phyloP scores from a whole-genome alignment of 2,888 invertebrate genomes.

The Orthosia gracilis region DNA sequence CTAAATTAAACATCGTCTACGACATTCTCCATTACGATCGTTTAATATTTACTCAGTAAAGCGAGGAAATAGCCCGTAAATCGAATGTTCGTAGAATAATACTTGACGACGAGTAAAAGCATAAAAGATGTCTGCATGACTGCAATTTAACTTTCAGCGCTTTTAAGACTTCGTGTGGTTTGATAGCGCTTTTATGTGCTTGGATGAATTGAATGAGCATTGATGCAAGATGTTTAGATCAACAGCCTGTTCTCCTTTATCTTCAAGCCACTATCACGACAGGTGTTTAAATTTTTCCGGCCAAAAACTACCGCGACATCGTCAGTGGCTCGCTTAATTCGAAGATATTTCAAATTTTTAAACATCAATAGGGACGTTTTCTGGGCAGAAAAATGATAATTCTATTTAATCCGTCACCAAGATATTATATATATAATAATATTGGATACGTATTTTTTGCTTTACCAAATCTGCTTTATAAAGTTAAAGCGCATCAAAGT shows the following conservation, averaged over 20 bases:
- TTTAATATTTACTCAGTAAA: conserved; percentile 36
- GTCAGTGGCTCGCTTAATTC: neutral
- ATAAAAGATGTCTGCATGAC: conserved; percentile 17
- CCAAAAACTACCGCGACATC: too few relatives aligned
- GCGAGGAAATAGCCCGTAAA: conserved; percentile 17
- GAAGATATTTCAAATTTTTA: neutral
- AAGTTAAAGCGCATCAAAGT: too few relatives aligned
- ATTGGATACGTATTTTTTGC: too few relatives aligned
- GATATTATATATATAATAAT: too few relatives aligned
- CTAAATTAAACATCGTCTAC: conserved; percentile 27
- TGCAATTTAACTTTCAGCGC: conserved; percentile 31
- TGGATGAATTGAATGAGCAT: conserved; percentile 12
- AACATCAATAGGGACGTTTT: too few relatives aligned
- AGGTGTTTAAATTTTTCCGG: too few relatives aligned
- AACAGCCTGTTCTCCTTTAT: too few relatives aligned
- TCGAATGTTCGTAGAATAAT: conserved; percentile 29
- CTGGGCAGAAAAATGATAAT: too few relatives aligned
- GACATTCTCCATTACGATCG: conserved; percentile 20
- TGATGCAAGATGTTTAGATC: neutral
- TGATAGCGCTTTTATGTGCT: conserved; percentile 16
- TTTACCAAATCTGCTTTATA: too few relatives aligned
- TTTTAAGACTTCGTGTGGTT: conserved; percentile 23
- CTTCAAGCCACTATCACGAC: too few relatives aligned
- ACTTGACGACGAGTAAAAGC: conserved; percentile 5
- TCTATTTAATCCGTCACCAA: too few relatives aligned